Evolutionary conservation across 2,797 vertebrate genomes (phyloP).

Genomic region (Otolemur crassicaudatus): DNA sequence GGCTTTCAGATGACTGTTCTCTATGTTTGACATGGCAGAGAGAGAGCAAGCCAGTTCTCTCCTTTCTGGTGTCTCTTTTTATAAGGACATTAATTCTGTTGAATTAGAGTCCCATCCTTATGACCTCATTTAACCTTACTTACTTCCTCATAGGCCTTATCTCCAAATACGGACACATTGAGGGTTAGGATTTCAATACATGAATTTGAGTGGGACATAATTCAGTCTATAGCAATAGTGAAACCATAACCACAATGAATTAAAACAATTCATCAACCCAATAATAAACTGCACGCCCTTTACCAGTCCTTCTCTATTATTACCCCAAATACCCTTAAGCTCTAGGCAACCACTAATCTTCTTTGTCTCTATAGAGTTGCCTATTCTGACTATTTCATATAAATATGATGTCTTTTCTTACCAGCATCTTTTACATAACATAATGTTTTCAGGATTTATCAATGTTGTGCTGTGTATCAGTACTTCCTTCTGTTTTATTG

Average conservation of each 20-base stretch:
- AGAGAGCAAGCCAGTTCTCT: background rate
- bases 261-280: background rate
- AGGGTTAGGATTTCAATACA: background rate
- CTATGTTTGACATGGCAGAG: background rate
- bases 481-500: background rate
- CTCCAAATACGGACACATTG: background rate
- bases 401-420: background rate
- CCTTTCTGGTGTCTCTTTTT: background rate
- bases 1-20: background rate
- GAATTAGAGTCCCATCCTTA: background rate
- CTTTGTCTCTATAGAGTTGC: background rate
- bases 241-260: background rate
- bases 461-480: background rate
- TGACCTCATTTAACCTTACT: background rate
- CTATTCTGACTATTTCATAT: background rate
- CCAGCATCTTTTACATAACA: background rate
- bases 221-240: background rate
- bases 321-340: background rate
- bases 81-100: background rate
- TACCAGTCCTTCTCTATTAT: background rate
- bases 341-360: background rate
- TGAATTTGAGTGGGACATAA: background rate
- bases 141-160: background rate
- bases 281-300: background rate
- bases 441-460: background rate